Conservation (phyloP, 2,888 invertebrate species). For the Hydriomena furcata region DNA sequence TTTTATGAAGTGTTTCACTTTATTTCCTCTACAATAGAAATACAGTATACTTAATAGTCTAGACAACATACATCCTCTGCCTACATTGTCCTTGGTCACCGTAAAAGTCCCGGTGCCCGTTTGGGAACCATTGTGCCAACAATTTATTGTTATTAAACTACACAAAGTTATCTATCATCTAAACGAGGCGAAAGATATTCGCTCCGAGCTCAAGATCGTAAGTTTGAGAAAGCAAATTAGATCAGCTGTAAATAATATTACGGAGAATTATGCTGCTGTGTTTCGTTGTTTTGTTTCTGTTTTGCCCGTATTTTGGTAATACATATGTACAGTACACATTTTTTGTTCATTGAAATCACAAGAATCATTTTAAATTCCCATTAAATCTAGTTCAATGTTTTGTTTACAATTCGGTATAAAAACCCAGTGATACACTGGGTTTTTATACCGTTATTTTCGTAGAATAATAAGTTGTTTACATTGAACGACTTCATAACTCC, state of each 20-base stretch:
- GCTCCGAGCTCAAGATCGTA: conserved; percentile 20
- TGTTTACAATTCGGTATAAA: too few species aligned
- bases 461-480: too few species aligned
- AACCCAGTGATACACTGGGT: too few species aligned
- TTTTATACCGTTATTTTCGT: too few species aligned
- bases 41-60: too few species aligned
- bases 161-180: conserved; percentile 36
- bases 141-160: conserved; percentile 37
- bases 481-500: too few species aligned
- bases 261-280: conserved; percentile 11
- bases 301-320: conserved; percentile 1
- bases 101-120: conserved; percentile 30
- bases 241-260: conserved; percentile 28
- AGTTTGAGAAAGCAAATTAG: conserved; percentile 32
- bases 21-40: conserved; percentile 12
- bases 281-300: conserved; percentile 15
- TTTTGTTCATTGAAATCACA: too few species aligned
- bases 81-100: conserved; percentile 32
- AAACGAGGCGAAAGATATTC: conserved; percentile 34
- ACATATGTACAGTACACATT: too few species aligned
- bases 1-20: neutral
- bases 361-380: too few species aligned
- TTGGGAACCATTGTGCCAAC: conserved; percentile 29
- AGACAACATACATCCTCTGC: conserved; percentile 32
- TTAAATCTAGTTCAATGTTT: too few species aligned